Conservation (phyloP, 2,797 vertebrate genomes). For the Semotilus atromaculatus region DNA sequence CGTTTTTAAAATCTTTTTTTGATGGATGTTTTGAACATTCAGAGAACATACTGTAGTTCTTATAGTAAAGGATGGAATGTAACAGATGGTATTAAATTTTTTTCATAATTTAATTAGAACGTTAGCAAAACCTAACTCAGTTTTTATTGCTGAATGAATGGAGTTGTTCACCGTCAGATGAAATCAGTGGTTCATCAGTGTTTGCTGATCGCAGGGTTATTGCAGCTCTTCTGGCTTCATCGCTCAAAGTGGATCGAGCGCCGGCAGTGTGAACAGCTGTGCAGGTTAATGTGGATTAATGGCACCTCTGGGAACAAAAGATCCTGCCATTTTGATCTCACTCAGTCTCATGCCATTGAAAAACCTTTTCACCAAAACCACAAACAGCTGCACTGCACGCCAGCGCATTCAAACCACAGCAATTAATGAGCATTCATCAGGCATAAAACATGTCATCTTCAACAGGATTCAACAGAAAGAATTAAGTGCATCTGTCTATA, state of each 20-base stretch:
- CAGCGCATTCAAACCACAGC: not conserved
- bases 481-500: not conserved
- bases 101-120: not conserved
- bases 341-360: not conserved
- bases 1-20: no score
- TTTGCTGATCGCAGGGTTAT: not conserved
- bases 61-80: no score
- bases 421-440: not conserved
- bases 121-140: no score
- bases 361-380: conserved; percentile 9
- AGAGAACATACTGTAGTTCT: not conserved
- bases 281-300: conserved; percentile 55
- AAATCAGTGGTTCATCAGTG: not conserved
- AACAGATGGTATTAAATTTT: no score
- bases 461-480: not conserved
- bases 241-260: conserved; percentile 44
- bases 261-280: conserved; percentile 55
- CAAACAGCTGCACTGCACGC: conserved; percentile 11
- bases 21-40: not conserved
- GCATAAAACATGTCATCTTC: not conserved
- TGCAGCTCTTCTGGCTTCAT: not conserved
- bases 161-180: not conserved
- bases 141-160: not conserved
- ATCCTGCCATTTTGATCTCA: conserved; percentile 45
- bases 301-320: conserved; percentile 46